Evolutionary conservation across 2,888 invertebrate genomes (phyloP).

Genomic region (Periphyllus acericola): DNA sequence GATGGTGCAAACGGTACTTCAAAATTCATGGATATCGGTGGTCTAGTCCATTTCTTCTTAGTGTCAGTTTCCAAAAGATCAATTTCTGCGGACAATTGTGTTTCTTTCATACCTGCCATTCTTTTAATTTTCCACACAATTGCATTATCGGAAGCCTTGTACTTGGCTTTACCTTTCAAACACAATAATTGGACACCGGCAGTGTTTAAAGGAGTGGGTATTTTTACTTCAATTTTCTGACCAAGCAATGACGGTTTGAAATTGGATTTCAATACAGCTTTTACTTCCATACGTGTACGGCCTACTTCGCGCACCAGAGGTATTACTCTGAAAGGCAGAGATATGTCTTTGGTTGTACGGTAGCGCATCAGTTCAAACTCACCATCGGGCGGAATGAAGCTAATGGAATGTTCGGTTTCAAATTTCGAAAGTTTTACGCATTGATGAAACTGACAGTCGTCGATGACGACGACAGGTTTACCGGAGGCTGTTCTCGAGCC

Average conservation of each 20-base stretch:
- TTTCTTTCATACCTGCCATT: conserved; percentile 99
- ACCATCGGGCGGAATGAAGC: conserved; percentile 99
- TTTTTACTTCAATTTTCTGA: conserved; percentile 99
- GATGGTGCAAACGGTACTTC: conserved; percentile 99
- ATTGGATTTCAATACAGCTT: conserved; percentile 98
- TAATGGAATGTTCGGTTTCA: conserved; percentile 99
- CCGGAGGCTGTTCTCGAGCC: conserved; percentile 72
- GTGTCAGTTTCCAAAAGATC: conserved; percentile 98
- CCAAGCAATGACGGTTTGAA: conserved; percentile 98
- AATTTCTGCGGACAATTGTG: conserved; percentile 98
- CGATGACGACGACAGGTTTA: conserved; percentile 99
- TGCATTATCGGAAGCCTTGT: conserved; percentile 99
- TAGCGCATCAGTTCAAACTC: conserved; percentile 99
- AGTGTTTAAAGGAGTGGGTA: conserved; percentile 98
- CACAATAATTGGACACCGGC: conserved; percentile 99
- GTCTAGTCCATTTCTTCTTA: conserved; percentile 99
- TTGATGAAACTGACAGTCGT: conserved; percentile 99
- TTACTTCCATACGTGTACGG: conserved; percentile 99
- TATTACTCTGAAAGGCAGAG: conserved; percentile 98
- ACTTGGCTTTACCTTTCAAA: conserved; percentile 98
- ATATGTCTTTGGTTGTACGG: conserved; percentile 99
- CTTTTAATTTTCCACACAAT: conserved; percentile 95
- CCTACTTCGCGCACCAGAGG: conserved; percentile 98
- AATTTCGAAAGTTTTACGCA: conserved; percentile 99
- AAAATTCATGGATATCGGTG: conserved; percentile 99